These are phyloP conservation scores for Phataginus tricuspis DNA, from an alignment of 2,797 vertebrate species.

Conservation along the genomic window DNA sequence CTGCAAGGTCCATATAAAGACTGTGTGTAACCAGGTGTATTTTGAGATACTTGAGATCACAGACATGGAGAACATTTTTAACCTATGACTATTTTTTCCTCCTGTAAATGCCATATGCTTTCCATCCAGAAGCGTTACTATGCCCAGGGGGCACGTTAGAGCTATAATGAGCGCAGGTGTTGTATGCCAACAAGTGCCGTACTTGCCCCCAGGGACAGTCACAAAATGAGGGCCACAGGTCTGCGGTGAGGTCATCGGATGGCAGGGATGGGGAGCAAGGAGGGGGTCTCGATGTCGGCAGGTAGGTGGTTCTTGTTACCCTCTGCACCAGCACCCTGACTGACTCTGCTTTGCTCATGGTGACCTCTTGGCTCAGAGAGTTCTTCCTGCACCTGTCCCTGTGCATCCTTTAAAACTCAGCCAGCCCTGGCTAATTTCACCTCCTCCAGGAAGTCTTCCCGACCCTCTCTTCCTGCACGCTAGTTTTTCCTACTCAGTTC, in stretches of 20 bases:
- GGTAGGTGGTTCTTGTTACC: neutral
- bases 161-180: conserved; percentile 40
- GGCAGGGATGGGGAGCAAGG: rapidly evolving
- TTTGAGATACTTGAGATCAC: conserved; percentile 20
- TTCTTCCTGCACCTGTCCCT: neutral
- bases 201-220: neutral
- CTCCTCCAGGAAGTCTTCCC: neutral
- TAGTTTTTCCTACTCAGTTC: neutral
- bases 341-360: neutral
- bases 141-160: neutral
- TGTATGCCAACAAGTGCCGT: neutral
- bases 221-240: neutral
- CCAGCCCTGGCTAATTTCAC: neutral
- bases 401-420: neutral
- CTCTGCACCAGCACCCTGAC: rapidly evolving
- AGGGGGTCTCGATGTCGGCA: neutral
- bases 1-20: neutral
- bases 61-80: conserved; percentile 34
- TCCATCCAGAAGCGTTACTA: neutral
- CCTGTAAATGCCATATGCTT: conserved; percentile 39
- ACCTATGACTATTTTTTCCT: neutral
- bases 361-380: neutral
- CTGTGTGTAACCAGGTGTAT: neutral
- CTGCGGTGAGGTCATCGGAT: neutral
- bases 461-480: neutral